Percentiles rank a stretch among this genome's conserved stretches.
Conservation (phyloP, 2,797 vertebrate species). For the Coregonus sp. region DNA sequence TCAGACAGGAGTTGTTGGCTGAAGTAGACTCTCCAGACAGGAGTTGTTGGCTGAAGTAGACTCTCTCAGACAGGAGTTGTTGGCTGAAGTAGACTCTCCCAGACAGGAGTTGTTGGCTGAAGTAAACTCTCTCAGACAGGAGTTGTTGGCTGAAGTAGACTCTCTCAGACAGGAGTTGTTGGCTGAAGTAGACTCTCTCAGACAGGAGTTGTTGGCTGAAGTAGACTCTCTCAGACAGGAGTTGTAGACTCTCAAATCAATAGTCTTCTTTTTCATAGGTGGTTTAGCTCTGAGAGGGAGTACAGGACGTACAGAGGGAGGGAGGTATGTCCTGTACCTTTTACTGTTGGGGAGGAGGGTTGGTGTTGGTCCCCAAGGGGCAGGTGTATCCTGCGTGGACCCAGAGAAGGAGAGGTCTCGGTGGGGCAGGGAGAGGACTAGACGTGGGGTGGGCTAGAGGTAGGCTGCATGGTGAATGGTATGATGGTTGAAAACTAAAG, state of each 20-base stretch:
- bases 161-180: background rate
- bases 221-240: too few relatives aligned
- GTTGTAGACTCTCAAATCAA: background rate
- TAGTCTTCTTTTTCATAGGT: background rate
- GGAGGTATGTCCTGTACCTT: background rate
- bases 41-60: too few relatives aligned
- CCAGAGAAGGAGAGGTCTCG: slow-evolving; percentile 3
- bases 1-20: too few relatives aligned
- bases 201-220: too few relatives aligned
- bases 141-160: too few relatives aligned
- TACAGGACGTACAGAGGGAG: background rate
- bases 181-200: too few relatives aligned
- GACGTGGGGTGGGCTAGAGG: background rate
- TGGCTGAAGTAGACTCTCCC: background rate
- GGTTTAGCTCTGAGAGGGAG: background rate
- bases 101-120: background rate
- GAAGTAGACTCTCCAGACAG: too few relatives aligned
- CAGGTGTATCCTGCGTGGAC: slow-evolving; percentile 1
- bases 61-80: too few relatives aligned
- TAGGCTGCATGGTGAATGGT: slow-evolving; percentile 2
- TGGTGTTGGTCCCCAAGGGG: background rate
- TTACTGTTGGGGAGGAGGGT: slow-evolving; percentile 19
- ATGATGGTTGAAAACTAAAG: slow-evolving; percentile 20
- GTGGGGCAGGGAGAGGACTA: slow-evolving; percentile 5
- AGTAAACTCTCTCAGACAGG: too few relatives aligned